Evolutionary conservation across 2,888 invertebrate genomes (phyloP).

Genomic region (Pheosia gnoma): DNA sequence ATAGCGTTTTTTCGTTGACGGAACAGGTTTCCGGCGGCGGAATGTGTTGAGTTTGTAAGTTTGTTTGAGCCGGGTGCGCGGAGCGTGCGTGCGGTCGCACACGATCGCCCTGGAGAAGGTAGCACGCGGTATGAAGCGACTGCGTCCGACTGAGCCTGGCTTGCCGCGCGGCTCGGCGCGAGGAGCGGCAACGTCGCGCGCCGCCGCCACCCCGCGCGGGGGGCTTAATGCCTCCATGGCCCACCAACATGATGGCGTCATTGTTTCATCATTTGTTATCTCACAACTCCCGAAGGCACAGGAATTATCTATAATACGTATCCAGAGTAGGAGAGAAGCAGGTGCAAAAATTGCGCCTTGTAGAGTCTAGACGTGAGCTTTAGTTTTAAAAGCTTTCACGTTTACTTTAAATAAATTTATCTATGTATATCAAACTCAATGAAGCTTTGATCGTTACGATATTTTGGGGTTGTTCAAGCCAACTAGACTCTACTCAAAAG

Average conservation of each 20-base stretch:
- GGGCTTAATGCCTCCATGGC: constrained; percentile 48
- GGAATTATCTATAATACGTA: constrained; percentile 34
- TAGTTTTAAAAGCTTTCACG: not conserved
- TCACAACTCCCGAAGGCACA: constrained; percentile 54
- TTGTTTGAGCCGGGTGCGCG: constrained; percentile 55
- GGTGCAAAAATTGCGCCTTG: constrained; percentile 17
- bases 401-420: not conserved
- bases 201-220: constrained; percentile 54
- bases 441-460: not conserved
- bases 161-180: constrained; percentile 40
- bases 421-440: not conserved
- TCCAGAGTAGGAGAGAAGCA: constrained; percentile 21
- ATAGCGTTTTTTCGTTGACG: constrained; percentile 51
- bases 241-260: constrained; percentile 62
- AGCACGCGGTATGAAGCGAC: constrained; percentile 63
- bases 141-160: constrained; percentile 35
- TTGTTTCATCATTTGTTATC: constrained; percentile 71
- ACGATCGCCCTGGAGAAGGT: constrained; percentile 62
- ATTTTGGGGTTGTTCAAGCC: not conserved
- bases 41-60: constrained; percentile 71
- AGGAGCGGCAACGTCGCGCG: constrained; percentile 67
- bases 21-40: constrained; percentile 68
- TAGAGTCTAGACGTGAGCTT: not conserved
- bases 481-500: no score
- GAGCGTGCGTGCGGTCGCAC: constrained; percentile 49